phyloP scores from a whole-genome alignment of 2,888 invertebrate species.

The Chouioia cunea region DNA sequence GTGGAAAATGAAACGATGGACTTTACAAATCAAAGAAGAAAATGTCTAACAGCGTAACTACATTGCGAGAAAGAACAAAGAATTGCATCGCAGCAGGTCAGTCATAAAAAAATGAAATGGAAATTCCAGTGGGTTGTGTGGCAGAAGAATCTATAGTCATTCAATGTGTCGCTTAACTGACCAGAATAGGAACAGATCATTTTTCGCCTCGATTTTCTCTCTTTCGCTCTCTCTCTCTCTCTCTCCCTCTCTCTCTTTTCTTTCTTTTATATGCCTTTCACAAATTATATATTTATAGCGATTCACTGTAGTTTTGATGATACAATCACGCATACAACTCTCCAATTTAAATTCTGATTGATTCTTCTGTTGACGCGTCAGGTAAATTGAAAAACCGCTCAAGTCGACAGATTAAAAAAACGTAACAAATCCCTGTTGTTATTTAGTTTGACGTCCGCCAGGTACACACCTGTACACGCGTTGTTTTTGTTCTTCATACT shows the following conservation, averaged over 20 bases:
- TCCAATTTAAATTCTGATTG: background rate
- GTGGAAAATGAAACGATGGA: too few species aligned
- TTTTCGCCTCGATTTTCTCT: too few species aligned
- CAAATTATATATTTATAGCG: background rate
- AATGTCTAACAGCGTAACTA: too few species aligned
- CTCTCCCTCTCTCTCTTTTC: background rate
- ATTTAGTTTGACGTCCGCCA: too few species aligned
- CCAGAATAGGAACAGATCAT: conserved; percentile 5
- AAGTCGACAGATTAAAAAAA: too few species aligned
- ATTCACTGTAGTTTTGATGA: conserved; percentile 1
- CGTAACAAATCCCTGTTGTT: too few species aligned
- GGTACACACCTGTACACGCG: too few species aligned
- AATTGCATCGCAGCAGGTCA: background rate
- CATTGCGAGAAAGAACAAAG: too few species aligned
- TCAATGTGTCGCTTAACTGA: conserved; percentile 1
- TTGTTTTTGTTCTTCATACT: too few species aligned
- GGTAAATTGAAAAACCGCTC: too few species aligned
- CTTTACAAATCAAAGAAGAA: too few species aligned
- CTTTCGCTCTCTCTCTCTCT: background rate
- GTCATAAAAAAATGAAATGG: conserved; percentile 33
- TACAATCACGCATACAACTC: conserved; percentile 11
- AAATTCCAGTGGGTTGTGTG: conserved; percentile 18
- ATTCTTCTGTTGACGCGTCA: too few species aligned
- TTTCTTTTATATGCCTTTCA: conserved; percentile 16
- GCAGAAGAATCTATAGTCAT: conserved; percentile 4